Evolutionary conservation across 2,113 vertebrate species (phyloP).

Genomic region (Tachysurus vachellii): DNA sequence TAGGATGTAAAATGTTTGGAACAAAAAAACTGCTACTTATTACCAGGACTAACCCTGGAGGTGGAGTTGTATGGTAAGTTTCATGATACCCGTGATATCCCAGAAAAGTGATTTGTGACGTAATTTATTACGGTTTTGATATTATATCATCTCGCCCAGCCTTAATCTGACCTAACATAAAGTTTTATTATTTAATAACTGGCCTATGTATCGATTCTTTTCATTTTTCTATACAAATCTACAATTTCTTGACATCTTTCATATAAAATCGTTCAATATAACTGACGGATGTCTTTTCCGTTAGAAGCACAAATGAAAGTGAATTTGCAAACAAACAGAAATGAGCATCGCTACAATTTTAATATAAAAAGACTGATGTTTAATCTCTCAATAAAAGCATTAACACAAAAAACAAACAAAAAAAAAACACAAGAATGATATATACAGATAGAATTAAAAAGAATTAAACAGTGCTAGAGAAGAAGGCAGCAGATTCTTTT

Average conservation of each 20-base stretch:
- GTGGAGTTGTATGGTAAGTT: background rate
- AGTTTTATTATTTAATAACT: background rate
- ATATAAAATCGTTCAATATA: background rate
- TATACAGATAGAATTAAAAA: background rate
- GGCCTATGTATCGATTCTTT: background rate
- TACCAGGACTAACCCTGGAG: background rate
- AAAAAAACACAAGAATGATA: background rate
- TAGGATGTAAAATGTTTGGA: background rate
- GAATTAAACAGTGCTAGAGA: background rate
- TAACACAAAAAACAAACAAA: constrained; percentile 13
- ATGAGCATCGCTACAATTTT: background rate
- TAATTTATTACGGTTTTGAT: background rate
- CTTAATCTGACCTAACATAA: background rate
- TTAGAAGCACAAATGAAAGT: background rate
- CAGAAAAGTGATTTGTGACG: constrained; percentile 13
- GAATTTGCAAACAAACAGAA: background rate
- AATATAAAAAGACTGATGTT: background rate
- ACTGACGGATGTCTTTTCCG: background rate
- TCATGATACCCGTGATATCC: background rate
- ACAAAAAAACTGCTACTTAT: background rate
- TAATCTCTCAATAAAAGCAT: background rate
- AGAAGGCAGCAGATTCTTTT: background rate
- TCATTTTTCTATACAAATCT: background rate
- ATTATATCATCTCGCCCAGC: background rate
- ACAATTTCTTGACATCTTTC: background rate